Evolutionary conservation across 2,113 vertebrate genomes (phyloP).

Genomic region (Ceratotherium simum): DNA sequence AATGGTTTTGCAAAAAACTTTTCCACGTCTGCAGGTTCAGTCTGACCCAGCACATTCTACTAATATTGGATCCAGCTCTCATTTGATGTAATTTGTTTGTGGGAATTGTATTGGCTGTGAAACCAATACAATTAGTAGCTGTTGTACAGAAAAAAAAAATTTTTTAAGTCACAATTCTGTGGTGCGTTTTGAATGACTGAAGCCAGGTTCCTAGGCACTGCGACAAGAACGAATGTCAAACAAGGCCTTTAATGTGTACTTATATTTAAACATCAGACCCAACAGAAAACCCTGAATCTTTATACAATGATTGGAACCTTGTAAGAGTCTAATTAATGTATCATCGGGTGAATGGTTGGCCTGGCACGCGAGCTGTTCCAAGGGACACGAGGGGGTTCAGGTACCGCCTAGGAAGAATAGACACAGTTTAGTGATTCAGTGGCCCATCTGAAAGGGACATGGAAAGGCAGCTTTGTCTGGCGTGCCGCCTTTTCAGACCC

Average conservation of each 20-base stretch:
- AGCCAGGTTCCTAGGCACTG: conserved; percentile 13
- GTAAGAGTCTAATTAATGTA: not conserved
- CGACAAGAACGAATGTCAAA: conserved; percentile 70
- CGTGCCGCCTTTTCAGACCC: conserved; percentile 78
- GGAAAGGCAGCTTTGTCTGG: conserved; percentile 73
- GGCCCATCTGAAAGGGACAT: conserved; percentile 55
- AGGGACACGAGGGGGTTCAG: not conserved
- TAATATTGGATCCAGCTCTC: conserved; percentile 37
- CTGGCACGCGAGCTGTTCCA: not conserved
- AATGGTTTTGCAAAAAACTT: conserved; percentile 5
- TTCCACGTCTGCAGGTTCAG: not conserved
- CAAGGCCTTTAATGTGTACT: conserved; percentile 45
- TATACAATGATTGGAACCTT: not conserved
- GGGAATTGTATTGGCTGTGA: conserved; percentile 51
- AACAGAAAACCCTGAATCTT: conserved; percentile 62
- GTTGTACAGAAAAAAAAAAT: not conserved
- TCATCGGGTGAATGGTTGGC: not conserved
- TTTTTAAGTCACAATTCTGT: not conserved
- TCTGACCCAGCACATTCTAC: conserved; percentile 34
- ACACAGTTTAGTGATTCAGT: conserved; percentile 70
- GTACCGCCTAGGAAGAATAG: conserved; percentile 25
- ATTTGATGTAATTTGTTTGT: conserved; percentile 25
- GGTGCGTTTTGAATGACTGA: conserved; percentile 32
- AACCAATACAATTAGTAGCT: not conserved
- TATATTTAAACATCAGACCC: conserved; percentile 72